A percentile compares a stretch with the other conserved stretches of the same genome.
These are phyloP conservation scores for Acropternis orthonyx DNA, from an alignment of 2,797 vertebrate genomes.

Conservation along the genomic window DNA sequence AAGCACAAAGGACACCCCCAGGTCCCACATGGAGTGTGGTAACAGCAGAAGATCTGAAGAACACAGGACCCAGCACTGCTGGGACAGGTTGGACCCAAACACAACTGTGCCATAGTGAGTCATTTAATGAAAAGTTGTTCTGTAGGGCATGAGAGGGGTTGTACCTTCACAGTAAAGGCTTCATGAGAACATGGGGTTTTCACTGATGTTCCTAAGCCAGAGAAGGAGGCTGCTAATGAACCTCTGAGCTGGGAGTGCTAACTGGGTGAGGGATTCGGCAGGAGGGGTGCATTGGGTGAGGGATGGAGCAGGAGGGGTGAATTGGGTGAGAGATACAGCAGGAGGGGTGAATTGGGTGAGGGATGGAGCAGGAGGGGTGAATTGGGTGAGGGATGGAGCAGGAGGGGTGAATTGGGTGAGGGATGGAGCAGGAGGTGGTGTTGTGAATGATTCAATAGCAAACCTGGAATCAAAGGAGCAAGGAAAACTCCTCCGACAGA, in stretches of 20 bases:
- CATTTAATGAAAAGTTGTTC: fast-evolving
- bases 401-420: background rate
- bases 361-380: background rate
- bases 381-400: background rate
- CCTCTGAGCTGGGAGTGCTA: background rate
- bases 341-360: background rate
- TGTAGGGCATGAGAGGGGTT: fast-evolving
- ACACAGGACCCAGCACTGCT: background rate
- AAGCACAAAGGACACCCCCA: background rate
- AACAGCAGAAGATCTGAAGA: background rate
- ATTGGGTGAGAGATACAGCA: background rate
- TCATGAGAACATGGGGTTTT: background rate
- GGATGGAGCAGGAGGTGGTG: background rate
- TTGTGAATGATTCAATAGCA: fast-evolving
- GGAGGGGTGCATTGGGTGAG: background rate
- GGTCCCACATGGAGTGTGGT: fast-evolving
- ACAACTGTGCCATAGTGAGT: fast-evolving
- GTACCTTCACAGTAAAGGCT: background rate
- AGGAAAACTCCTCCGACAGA: background rate
- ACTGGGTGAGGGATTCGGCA: background rate
- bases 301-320: background rate
- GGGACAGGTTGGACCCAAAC: background rate
- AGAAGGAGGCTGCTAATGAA: background rate
- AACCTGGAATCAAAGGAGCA: fast-evolving
- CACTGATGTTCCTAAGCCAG: background rate